phyloP scores from a whole-genome alignment of 2,797 vertebrate species.

The Bufotes viridis region DNA sequence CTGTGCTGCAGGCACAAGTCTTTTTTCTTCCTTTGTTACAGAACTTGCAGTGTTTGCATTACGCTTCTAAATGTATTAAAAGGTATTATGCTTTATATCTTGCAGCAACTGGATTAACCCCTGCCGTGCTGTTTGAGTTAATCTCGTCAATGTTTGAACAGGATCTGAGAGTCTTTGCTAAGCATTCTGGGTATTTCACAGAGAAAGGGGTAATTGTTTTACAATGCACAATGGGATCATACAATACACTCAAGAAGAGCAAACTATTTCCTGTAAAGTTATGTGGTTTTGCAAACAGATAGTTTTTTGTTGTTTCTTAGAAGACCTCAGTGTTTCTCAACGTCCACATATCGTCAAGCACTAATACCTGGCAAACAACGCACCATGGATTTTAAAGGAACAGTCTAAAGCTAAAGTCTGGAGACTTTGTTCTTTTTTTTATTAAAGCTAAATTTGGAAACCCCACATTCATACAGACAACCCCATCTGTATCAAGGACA shows the following conservation, averaged over 20 bases:
- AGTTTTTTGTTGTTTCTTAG: slow-evolving; percentile 57
- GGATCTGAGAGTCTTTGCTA: slow-evolving; percentile 35
- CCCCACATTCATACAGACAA: no score
- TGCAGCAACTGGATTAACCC: slow-evolving; percentile 48
- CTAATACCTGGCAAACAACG: slow-evolving; percentile 43
- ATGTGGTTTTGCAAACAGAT: slow-evolving; percentile 53
- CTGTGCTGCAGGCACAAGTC: slow-evolving; percentile 28
- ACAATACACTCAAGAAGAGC: slow-evolving; percentile 48
- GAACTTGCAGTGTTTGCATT: slow-evolving; percentile 48
- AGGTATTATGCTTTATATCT: slow-evolving; percentile 34
- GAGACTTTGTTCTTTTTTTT: no score
- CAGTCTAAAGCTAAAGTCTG: background rate
- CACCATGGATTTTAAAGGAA: slow-evolving; percentile 15
- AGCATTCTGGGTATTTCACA: slow-evolving; percentile 51
- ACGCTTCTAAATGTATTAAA: slow-evolving; percentile 53
- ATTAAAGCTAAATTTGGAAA: no score
- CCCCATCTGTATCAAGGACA: no score
- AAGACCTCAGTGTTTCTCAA: slow-evolving; percentile 44
- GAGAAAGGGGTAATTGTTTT: slow-evolving; percentile 55
- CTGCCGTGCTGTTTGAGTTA: slow-evolving; percentile 27
- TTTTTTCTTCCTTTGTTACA: slow-evolving; percentile 42
- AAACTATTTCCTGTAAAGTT: slow-evolving; percentile 53
- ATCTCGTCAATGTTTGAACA: slow-evolving; percentile 37
- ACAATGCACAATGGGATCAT: slow-evolving; percentile 59
- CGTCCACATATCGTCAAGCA: slow-evolving; percentile 30